Evolutionary conservation across 2,113 vertebrate species (phyloP).

Genomic region (Oreochromis spilurus): DNA sequence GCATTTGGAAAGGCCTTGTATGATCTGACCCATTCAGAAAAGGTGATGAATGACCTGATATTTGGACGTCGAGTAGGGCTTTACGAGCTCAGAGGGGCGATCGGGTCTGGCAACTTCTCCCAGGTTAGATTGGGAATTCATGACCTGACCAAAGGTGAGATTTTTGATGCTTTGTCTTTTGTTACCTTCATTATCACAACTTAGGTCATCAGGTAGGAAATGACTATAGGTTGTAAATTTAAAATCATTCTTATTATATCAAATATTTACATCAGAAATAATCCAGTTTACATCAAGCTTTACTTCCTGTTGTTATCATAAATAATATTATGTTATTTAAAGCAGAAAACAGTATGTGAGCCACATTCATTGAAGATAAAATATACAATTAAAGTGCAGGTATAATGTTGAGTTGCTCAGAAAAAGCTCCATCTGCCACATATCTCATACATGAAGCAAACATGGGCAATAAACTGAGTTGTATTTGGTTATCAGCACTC

Average conservation of each 20-base stretch:
- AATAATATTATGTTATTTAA: not conserved
- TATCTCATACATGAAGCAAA: not conserved
- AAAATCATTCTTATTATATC: not conserved
- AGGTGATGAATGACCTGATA: slow-evolving; percentile 53
- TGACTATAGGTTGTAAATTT: not conserved
- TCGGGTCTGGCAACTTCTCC: slow-evolving; percentile 75
- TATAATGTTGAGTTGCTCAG: not conserved
- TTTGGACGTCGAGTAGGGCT: slow-evolving; percentile 66
- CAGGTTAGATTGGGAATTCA: slow-evolving; percentile 73
- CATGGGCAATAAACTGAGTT: not conserved
- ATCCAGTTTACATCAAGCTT: not conserved
- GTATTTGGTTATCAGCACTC: not conserved
- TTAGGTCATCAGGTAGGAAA: not conserved
- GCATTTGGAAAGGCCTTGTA: slow-evolving; percentile 56
- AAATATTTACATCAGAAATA: not conserved
- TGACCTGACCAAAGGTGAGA: slow-evolving; percentile 73
- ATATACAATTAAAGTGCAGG: not conserved
- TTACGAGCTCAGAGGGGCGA: slow-evolving; percentile 71
- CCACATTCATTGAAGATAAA: not conserved
- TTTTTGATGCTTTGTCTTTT: not conserved
- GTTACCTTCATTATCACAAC: not conserved
- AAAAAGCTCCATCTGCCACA: not conserved
- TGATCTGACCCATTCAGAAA: slow-evolving; percentile 63
- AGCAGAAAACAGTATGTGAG: not conserved
- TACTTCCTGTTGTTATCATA: not conserved